These are phyloP conservation scores for Caenorhabditis drosophilae DNA, from an alignment of 2,888 invertebrate species.

Conservation along the genomic window DNA sequence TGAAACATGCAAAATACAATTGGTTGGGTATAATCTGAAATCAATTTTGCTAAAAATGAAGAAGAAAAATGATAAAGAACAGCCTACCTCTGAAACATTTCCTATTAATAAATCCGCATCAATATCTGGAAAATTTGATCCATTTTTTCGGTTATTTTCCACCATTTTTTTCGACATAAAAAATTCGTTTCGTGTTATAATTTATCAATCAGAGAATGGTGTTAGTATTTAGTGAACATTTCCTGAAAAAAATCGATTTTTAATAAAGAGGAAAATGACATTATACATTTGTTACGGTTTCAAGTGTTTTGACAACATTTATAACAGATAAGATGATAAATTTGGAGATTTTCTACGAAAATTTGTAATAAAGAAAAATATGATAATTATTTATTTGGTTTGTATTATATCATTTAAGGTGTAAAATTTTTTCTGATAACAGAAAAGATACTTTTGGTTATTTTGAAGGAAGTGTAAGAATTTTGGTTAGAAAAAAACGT, in stretches of 20 bases:
- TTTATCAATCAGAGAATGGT: background rate
- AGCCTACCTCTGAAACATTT: conserved; percentile 5
- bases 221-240: conserved; percentile 20
- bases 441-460: too few relatives aligned
- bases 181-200: background rate
- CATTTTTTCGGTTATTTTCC: conserved; percentile 4
- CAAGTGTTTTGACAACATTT: too few relatives aligned
- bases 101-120: conserved; percentile 16
- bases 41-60: background rate
- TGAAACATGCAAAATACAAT: conserved; percentile 48
- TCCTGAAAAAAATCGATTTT: background rate
- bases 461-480: too few relatives aligned
- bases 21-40: conserved; percentile 36
- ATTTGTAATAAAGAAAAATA: too few relatives aligned
- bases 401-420: too few relatives aligned
- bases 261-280: background rate
- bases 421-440: too few relatives aligned
- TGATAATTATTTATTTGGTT: too few relatives aligned
- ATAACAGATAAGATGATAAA: too few relatives aligned
- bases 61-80: background rate
- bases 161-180: background rate
- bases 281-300: too few relatives aligned
- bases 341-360: too few relatives aligned
- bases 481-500: too few relatives aligned
- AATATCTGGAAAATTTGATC: conserved; percentile 10